Evolutionary conservation across 2,797 vertebrate genomes (phyloP), one percentile per base, ranked within the genome.

Genomic region (Danio kyathit): DNA sequence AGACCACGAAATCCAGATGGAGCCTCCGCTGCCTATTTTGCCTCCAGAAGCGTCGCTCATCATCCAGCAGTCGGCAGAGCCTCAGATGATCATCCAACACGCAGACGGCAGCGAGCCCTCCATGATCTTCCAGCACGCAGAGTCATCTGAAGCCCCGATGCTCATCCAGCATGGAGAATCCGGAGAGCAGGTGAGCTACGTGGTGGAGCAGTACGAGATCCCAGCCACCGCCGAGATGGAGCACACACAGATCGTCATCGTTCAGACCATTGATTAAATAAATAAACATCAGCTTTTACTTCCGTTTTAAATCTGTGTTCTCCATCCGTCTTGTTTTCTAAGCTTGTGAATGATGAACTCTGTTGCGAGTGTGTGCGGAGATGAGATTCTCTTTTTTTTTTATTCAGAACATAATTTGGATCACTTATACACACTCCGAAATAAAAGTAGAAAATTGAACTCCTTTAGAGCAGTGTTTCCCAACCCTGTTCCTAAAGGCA

Each of bases 201-300:
- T 85, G 4, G 61, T 87, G 43, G 85, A 88, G 78, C 84, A 88
- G 81, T 86, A 82, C 17, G 86, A 86, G 78, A 88, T 88, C 51
- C 86, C 86, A 6, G 83, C 66, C 6, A 74, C 76, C 21, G 82
- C 79, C 38, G 86, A 86, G 17, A 78, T 88, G 54, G 86, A 88
- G 54, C 85, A 86, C 40, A 85, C 86, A 10, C 86, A 88, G 69
- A 88, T 88, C 9, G 86, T 88, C 70, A 88, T 88, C 4, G 86
- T 88, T 46, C 86, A 86, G 76, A 88, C 86, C 54, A 86, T 88
- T 52, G 83, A 88, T 64, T 87, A 79, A 83, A 29, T 29, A 29
- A 29, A 29, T 29, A 29, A 52, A 44, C 11, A 0, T 5, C 38
- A 19, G 16, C 13, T 54, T 61, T 48, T 51, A 19, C 49, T 13